Evolutionary conservation across 2,113 vertebrate species (phyloP).

Genomic region (Indri indri): DNA sequence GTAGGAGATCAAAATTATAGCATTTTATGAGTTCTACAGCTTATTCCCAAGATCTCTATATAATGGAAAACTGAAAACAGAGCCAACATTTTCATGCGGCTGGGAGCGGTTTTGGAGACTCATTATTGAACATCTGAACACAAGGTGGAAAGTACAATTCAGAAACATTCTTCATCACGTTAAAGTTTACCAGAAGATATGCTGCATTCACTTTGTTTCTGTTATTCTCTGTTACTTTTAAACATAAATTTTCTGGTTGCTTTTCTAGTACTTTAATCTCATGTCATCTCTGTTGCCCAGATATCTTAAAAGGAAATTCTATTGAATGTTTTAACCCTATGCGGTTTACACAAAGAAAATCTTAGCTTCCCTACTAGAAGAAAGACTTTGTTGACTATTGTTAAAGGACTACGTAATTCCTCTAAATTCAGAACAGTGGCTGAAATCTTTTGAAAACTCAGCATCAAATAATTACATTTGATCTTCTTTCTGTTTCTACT

Average conservation of each 20-base stretch:
- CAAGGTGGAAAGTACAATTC: not conserved
- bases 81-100: not conserved
- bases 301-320: not conserved
- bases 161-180: not conserved
- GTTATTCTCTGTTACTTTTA: not conserved
- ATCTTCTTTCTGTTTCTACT: slow-evolving; percentile 58
- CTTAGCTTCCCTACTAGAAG: not conserved
- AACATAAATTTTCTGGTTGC: not conserved
- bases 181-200: not conserved
- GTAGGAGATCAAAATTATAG: not conserved
- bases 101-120: not conserved
- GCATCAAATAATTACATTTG: slow-evolving; percentile 70
- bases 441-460: slow-evolving; percentile 52
- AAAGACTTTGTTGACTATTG: slow-evolving; percentile 31
- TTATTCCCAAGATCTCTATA: slow-evolving; percentile 13
- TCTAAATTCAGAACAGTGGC: slow-evolving; percentile 13
- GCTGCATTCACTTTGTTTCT: not conserved
- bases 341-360: not conserved
- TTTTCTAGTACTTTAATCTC: not conserved
- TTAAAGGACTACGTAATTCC: not conserved
- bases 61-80: not conserved
- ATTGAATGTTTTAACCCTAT: not conserved
- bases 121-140: not conserved
- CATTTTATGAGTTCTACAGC: not conserved
- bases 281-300: not conserved